phyloP scores from a whole-genome alignment of 1,140 invertebrate species.

The Sminthurinus signatus region DNA sequence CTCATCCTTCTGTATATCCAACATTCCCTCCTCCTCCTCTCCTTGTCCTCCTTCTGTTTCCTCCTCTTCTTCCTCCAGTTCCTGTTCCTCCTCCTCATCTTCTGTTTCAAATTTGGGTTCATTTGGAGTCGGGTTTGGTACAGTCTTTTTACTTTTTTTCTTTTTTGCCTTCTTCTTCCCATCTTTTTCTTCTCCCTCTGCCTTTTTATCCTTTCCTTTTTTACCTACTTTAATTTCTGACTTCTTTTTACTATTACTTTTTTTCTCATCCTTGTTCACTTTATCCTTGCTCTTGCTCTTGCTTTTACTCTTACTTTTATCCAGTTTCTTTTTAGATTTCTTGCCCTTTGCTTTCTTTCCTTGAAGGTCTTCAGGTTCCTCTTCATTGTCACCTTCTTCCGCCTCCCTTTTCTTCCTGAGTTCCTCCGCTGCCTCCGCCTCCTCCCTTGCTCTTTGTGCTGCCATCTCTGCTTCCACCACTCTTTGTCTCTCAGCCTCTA shows the following conservation, averaged over 20 bases:
- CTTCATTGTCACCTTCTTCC: background rate
- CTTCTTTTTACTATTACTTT: background rate
- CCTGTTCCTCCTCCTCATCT: background rate
- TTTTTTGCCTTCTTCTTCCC: slow-evolving; percentile 2
- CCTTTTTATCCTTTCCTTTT: slow-evolving; percentile 1
- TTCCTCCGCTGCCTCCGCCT: background rate
- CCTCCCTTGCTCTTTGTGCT: background rate
- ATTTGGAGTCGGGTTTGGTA: background rate
- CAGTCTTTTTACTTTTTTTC: background rate
- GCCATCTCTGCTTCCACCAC: background rate
- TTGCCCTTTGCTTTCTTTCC: background rate
- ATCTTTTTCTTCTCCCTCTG: slow-evolving; percentile 1
- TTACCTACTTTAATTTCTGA: too few species aligned
- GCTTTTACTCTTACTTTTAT: background rate
- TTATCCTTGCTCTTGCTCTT: too few species aligned
- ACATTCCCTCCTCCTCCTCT: background rate
- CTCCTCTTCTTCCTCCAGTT: background rate
- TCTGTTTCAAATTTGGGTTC: background rate
- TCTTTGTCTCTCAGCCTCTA: background rate
- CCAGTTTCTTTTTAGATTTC: background rate
- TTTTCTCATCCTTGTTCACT: too few species aligned
- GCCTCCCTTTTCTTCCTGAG: background rate
- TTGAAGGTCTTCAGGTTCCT: background rate
- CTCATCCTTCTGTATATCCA: background rate
- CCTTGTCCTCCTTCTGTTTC: background rate